These are phyloP conservation scores for Kryptolebias ocellatus DNA, from an alignment of 2,797 vertebrate genomes.

Conservation along the genomic window DNA sequence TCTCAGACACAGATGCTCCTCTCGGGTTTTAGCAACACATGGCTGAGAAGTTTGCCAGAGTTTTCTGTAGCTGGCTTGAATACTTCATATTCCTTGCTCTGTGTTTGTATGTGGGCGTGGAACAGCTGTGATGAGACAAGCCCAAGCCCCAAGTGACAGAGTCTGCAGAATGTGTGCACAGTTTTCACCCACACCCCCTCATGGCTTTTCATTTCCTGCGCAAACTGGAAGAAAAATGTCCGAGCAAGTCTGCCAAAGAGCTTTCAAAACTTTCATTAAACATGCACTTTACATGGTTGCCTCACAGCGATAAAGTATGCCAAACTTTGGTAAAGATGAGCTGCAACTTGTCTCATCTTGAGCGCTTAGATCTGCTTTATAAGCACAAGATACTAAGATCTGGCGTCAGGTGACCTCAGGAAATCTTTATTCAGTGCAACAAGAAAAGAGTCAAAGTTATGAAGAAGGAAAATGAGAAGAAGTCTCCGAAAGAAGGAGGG, in stretches of 20 bases:
- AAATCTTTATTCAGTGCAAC: constrained; percentile 10
- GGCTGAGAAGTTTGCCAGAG: constrained; percentile 65
- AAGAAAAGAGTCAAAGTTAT: constrained; percentile 7
- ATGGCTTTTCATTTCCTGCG: constrained; percentile 45
- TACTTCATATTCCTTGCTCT: constrained; percentile 54
- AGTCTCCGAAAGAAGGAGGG: not conserved
- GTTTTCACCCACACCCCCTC: constrained; percentile 66
- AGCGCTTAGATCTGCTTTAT: constrained; percentile 10
- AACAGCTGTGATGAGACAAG: constrained; percentile 75
- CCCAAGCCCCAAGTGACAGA: constrained; percentile 58
- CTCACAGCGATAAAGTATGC: not conserved
- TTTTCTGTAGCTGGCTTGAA: constrained; percentile 48
- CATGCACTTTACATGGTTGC: constrained; percentile 15
- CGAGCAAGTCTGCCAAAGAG: constrained; percentile 19
- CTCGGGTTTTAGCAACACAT: constrained; percentile 55
- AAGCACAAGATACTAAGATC: constrained; percentile 10
- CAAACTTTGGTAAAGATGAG: constrained; percentile 2
- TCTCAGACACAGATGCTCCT: constrained; percentile 48
- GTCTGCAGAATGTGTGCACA: constrained; percentile 61
- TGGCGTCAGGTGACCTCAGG: constrained; percentile 8
- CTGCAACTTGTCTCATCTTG: constrained; percentile 10
- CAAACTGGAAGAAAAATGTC: constrained; percentile 28
- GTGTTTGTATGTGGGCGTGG: constrained; percentile 65
- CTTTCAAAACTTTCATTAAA: constrained; percentile 24
- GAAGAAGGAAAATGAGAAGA: not conserved